Base-by-base conservation (phyloP, 1,140 invertebrate genomes). In the Pristionchus pacificus region DNA sequence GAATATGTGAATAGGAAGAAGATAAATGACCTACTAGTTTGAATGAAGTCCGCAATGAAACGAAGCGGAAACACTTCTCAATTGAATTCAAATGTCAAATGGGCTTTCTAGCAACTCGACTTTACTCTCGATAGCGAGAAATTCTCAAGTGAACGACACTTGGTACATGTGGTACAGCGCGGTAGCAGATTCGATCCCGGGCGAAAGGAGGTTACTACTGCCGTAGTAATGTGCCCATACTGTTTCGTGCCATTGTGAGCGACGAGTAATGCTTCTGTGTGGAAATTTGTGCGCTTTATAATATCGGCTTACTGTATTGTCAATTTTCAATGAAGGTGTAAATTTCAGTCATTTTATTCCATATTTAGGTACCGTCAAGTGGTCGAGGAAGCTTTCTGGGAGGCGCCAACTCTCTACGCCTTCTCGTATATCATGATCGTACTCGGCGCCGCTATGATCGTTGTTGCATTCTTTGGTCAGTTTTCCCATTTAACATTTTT, bases 391-490 rank as follows among this genome's bases (percentile, higher is more conserved):
- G 82, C 82, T 1, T 83, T 83, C 65, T 83, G 81, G 81, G 76
- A 84, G 61, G 81, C 81, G 0, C 82, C 81, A 0, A 83, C 81
- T 3, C 64, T 83, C 14, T 81, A 78, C 63, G 67, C 77, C 14
- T 83, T 83, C 57, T 83, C 80, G 14, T 83, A 83, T 65, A 81
- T 83, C 70, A 63, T 83, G 1, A 82, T 83, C 27, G 68, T 82
- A 6, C 68, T 83, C 15, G 82, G 81, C 6, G 77, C 77, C 6
- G n/a, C 68, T 31, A 81, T 84, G 74, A 78, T 83, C 49, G 71
- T 83, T 24, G 74, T 81, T 1, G 75, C 82, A 2, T 71, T 83
- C 32, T 74, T 82, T 59, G 81, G 81, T 72, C 13, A 28, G 64
- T 65, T 27, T 24, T 28, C 3, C 29, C 27, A n/a, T 58, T 49